Conservation (phyloP, 2,113 vertebrate species). For the Gallinago jamesoni region DNA sequence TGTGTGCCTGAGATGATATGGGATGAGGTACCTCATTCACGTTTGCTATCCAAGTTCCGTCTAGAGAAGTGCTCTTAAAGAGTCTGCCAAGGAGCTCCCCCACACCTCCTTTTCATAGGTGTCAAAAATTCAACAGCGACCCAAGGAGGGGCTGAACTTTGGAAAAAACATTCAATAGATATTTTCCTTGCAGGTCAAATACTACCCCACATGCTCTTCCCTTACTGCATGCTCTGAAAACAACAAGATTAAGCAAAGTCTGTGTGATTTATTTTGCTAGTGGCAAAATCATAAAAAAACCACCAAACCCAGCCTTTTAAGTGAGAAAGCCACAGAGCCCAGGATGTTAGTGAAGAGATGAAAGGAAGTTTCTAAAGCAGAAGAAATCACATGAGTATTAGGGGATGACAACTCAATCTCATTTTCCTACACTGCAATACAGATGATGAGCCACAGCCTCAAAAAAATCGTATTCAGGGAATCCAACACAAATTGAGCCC, state of each 20-base stretch:
- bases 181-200: neutral
- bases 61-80: neutral
- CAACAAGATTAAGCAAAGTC: neutral
- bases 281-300: neutral
- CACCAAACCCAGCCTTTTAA: neutral
- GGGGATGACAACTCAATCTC: neutral
- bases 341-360: neutral
- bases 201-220: neutral
- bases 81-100: neutral
- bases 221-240: neutral
- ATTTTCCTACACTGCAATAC: neutral
- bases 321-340: neutral
- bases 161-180: neutral
- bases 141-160: neutral
- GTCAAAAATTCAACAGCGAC: neutral
- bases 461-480: neutral
- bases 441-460: neutral
- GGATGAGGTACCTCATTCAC: neutral
- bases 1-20: neutral
- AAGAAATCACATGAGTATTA: neutral
- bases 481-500: neutral
- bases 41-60: neutral
- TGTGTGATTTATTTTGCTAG: neutral
- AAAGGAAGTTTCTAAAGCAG: slow-evolving; percentile 13
- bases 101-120: neutral